Percentiles rank a stretch among this genome's conserved stretches.
phyloP scores from a whole-genome alignment of 2,888 invertebrate species.

The Acanthococcus lagerstroemiae region DNA sequence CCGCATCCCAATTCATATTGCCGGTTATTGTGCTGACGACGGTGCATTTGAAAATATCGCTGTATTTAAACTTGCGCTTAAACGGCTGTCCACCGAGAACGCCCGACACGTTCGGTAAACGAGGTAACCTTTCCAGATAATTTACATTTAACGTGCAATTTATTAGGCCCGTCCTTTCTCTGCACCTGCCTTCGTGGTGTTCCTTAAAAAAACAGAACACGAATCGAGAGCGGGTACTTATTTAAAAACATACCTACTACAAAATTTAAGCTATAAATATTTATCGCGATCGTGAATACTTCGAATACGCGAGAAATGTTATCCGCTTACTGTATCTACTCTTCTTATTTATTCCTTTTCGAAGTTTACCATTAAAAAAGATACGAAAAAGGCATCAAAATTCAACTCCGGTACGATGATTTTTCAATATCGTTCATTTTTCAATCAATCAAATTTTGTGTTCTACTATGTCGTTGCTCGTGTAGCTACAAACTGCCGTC shows the following conservation, averaged over 20 bases:
- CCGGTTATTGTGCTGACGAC: slow-evolving; percentile 45
- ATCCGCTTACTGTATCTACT: too few relatives aligned
- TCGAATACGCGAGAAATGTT: too few relatives aligned
- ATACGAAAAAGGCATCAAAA: too few relatives aligned
- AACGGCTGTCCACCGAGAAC: slow-evolving; percentile 36
- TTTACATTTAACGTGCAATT: neutral
- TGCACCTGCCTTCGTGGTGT: neutral
- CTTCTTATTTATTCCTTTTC: too few relatives aligned
- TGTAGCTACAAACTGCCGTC: neutral
- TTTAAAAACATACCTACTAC: neutral
- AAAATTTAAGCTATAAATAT: neutral
- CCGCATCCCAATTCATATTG: slow-evolving; percentile 45
- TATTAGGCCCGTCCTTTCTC: neutral
- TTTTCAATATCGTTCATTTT: neutral
- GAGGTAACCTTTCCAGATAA: slow-evolving; percentile 34
- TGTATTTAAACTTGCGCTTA: slow-evolving; percentile 41
- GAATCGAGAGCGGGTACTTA: neutral
- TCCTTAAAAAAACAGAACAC: neutral
- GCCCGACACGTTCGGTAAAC: slow-evolving; percentile 36
- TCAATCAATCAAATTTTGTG: neutral
- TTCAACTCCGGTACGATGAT: too few relatives aligned
- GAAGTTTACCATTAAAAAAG: too few relatives aligned
- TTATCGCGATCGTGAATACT: too few relatives aligned
- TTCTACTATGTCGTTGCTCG: neutral
- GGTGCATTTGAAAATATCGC: slow-evolving; percentile 45